phyloP scores from a whole-genome alignment of 2,888 invertebrate species.

The Stictocephala bisonia region DNA sequence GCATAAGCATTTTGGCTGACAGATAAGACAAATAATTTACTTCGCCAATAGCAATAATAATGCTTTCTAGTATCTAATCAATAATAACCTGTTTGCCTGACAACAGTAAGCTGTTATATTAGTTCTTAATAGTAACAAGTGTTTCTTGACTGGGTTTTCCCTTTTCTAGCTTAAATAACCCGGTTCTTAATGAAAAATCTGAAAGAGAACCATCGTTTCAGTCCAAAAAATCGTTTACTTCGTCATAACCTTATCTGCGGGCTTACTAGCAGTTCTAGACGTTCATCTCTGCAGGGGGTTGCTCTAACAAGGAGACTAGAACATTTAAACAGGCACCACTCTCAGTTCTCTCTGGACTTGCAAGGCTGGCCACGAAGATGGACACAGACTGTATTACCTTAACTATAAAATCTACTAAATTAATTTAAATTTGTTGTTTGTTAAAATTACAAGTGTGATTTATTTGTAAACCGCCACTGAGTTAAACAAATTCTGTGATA shows the following conservation, averaged over 20 bases:
- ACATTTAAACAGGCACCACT: slow-evolving; percentile 50
- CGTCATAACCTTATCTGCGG: slow-evolving; percentile 12
- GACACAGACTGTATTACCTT: slow-evolving; percentile 53
- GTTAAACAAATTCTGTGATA: slow-evolving; percentile 1
- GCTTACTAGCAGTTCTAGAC: not conserved
- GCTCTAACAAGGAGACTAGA: slow-evolving; percentile 21
- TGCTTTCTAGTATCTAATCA: slow-evolving; percentile 4
- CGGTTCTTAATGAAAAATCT: slow-evolving; percentile 54
- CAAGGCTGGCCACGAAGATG: slow-evolving; percentile 65
- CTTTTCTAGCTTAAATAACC: not conserved
- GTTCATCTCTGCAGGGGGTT: no score
- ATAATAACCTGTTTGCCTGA: no score
- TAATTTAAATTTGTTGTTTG: slow-evolving; percentile 20
- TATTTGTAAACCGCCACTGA: not conserved
- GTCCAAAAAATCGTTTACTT: slow-evolving; percentile 9
- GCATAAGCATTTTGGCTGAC: no score
- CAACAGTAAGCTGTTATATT: no score
- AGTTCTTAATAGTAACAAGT: no score
- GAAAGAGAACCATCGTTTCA: no score
- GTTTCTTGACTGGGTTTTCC: no score
- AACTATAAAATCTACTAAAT: slow-evolving; percentile 26
- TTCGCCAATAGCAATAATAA: not conserved
- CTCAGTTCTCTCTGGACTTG: slow-evolving; percentile 56
- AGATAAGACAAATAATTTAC: no score
- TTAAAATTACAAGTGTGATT: not conserved